A percentile compares a stretch with the other conserved stretches of the same genome.
phyloP scores from a whole-genome alignment of 2,113 vertebrate species.

The Pyrgilauda ruficollis region DNA sequence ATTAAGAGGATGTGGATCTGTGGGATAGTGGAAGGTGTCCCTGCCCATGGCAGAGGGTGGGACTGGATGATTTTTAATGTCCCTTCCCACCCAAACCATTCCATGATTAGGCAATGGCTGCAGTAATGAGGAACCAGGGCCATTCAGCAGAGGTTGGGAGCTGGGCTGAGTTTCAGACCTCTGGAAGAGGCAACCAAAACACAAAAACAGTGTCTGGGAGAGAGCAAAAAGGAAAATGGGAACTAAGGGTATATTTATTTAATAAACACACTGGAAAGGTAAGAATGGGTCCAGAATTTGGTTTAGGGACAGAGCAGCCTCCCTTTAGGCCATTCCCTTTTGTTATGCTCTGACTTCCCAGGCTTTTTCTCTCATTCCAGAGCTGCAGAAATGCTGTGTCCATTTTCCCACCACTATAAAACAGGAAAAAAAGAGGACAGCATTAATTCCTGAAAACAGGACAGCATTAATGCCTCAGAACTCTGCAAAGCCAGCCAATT shows the following conservation, averaged over 20 bases:
- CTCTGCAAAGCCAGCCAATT: neutral
- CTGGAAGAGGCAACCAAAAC: neutral
- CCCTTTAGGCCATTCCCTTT: neutral
- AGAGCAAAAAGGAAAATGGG: neutral
- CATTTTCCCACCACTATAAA: neutral
- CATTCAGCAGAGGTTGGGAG: neutral
- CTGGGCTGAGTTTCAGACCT: neutral
- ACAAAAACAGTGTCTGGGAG: neutral
- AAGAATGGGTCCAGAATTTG: neutral
- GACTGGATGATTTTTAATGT: accelerated
- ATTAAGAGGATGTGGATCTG: accelerated
- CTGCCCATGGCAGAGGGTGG: neutral
- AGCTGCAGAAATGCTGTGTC: neutral
- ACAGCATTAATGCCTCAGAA: neutral
- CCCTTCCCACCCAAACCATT: neutral
- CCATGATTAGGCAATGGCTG: neutral
- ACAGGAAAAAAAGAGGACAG: neutral
- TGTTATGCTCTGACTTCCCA: neutral
- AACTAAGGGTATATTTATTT: neutral
- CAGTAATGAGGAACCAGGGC: neutral
- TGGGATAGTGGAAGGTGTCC: accelerated
- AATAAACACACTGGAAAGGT: neutral
- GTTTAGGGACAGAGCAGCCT: neutral
- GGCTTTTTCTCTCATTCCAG: neutral
- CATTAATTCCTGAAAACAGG: neutral